Base-by-base conservation (phyloP, 2,888 invertebrate genomes). In the Pyrrhia umbra region DNA sequence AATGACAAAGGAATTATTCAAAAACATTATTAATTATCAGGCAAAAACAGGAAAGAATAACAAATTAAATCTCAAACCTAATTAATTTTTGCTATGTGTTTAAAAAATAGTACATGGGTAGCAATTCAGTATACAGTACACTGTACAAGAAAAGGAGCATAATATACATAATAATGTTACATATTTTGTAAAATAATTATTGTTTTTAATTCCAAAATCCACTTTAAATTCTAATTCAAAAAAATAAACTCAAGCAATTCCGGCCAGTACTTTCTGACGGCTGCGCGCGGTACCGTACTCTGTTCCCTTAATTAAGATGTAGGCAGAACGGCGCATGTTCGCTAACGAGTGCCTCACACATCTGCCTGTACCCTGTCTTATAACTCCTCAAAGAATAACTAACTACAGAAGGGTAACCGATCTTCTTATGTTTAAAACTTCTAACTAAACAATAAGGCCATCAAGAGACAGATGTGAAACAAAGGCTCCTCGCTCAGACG, bases 301-400 rank as follows among this genome's bases (percentile, higher is more conserved):
- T 55, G 60, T 60, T 57, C 70, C 69, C 85, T 92, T 94, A 94
- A 94, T 94, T 92, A 94, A 94, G 94, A 92, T 94, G 94, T 94
- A 93, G 92, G 87, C 89, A 89, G 91, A 90, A 87, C 90, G 85
- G 90, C 83, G 86, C 88, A 85, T 92, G 92, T 92, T 79, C 88
- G 81, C 93, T 94, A 94, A 94, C 94, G 92, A 94, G 93, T 77
- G 82, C 83, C 88, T 86, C 89, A 89, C 92, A 90, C 91, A 84
- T 85, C 88, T 88, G 88, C 88, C 82, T 70, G 83, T 80, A 80
- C 70, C 67, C 66, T 58, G 68, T 49, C 73, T 79, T 69, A 64
- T 61, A 73, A 47, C 63, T 64, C 37, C 15, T 8, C 37, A 56
- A 30, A 6, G 6, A 9, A 6, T 13, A 71, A 8, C 1, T 16